Evolutionary conservation across 2,113 vertebrate genomes (phyloP).

Genomic region (Cardinalis cardinalis): DNA sequence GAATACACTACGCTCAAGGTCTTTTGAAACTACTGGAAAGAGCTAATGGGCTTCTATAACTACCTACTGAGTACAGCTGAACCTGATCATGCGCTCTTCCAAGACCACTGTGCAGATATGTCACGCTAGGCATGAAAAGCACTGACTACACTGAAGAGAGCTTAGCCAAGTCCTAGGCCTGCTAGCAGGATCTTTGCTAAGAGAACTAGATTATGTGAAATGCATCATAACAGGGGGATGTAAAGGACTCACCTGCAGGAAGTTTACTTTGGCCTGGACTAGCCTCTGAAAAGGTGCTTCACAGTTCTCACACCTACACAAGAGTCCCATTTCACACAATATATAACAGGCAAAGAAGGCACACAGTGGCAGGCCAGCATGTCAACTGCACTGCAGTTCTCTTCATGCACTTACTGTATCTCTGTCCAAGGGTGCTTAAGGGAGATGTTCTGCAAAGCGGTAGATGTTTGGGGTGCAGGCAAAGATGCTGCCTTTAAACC

Average conservation of each 20-base stretch:
- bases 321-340: background rate
- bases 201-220: background rate
- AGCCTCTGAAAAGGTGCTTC: background rate
- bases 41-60: background rate
- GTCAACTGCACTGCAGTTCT: accelerated
- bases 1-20: background rate
- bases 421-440: slow-evolving; percentile 94
- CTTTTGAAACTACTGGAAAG: background rate
- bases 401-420: slow-evolving; percentile 84
- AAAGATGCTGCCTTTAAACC: slow-evolving; percentile 79
- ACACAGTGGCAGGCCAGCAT: background rate
- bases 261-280: background rate
- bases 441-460: slow-evolving; percentile 82
- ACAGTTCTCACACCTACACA: background rate
- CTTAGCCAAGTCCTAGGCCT: background rate
- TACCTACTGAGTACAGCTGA: background rate
- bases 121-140: background rate
- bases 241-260: background rate
- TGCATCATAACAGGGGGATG: background rate
- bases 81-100: background rate
- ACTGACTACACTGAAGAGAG: background rate
- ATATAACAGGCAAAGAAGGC: background rate
- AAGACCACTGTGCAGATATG: background rate
- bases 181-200: background rate
- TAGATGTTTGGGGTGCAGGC: slow-evolving; percentile 64